These are phyloP conservation scores for Allolobophora icterica DNA, from an alignment of 2,888 invertebrate genomes.

Conservation along the genomic window DNA sequence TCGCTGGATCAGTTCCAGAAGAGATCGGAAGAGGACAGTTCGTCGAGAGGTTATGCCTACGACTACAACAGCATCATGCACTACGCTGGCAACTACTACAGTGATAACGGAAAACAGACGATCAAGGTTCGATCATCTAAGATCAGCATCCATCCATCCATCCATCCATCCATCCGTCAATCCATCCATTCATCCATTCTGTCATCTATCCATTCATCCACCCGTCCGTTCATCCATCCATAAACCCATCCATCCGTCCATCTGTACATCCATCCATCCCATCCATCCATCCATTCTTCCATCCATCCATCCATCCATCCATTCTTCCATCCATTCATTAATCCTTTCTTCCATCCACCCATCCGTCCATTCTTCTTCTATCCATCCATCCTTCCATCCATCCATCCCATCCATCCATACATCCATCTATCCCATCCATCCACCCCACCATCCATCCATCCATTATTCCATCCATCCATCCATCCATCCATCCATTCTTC, in stretches of 20 bases:
- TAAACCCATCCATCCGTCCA: background rate
- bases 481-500: no score
- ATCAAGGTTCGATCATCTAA: slow-evolving; percentile 50
- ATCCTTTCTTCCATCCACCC: no score
- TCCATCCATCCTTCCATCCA: no score
- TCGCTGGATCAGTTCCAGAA: slow-evolving; percentile 55
- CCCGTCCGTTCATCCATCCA: background rate
- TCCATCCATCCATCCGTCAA: background rate
- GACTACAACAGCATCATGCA: slow-evolving; percentile 62
- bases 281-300: no score
- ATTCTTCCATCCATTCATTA: no score
- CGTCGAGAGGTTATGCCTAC: slow-evolving; percentile 58
- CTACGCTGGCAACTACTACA: slow-evolving; percentile 56
- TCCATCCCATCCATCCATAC: no score
- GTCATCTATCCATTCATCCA: background rate
- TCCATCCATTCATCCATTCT: background rate
- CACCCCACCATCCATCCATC: no score
- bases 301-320: no score
- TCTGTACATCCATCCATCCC: background rate
- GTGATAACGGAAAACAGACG: slow-evolving; percentile 55
- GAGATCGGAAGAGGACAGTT: slow-evolving; percentile 46
- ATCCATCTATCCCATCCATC: no score
- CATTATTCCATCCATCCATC: no score
- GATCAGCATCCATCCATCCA: background rate
- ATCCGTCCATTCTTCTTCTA: no score